These are phyloP conservation scores for Ornithoptera alexandrae DNA, from an alignment of 2,888 invertebrate species.

Conservation along the genomic window DNA sequence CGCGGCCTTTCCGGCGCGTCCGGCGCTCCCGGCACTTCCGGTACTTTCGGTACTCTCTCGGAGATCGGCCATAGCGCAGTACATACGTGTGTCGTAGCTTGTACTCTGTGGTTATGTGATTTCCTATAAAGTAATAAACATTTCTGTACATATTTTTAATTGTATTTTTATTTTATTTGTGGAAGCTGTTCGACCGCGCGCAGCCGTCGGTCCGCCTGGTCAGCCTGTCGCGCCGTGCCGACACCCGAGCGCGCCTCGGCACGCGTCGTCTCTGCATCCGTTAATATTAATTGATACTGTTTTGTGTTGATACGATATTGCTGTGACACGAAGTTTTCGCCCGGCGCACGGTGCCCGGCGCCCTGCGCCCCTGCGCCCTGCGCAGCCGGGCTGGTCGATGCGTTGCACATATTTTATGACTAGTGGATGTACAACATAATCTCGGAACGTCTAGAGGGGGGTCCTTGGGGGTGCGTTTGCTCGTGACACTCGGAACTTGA, in stretches of 20 bases:
- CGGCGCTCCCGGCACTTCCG: too few species aligned
- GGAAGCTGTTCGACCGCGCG: slow-evolving; percentile 21
- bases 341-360: too few species aligned
- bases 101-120: slow-evolving; percentile 66
- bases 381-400: background rate
- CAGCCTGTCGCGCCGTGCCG: background rate
- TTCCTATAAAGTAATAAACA: slow-evolving; percentile 71
- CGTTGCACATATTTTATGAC: slow-evolving; percentile 46
- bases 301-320: slow-evolving; percentile 13
- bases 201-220: slow-evolving; percentile 5
- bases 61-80: slow-evolving; percentile 60
- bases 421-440: slow-evolving; percentile 34
- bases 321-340: too few species aligned
- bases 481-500: slow-evolving; percentile 55
- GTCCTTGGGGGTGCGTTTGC: slow-evolving; percentile 47
- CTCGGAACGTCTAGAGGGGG: slow-evolving; percentile 33
- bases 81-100: slow-evolving; percentile 59
- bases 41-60: slow-evolving; percentile 52
- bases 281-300: slow-evolving; percentile 13
- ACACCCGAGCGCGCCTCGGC: background rate
- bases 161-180: slow-evolving; percentile 65
- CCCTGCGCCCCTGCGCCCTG: too few species aligned
- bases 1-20: slow-evolving; percentile 44
- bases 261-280: too few species aligned
- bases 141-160: slow-evolving; percentile 78